Evolutionary conservation across 2,888 invertebrate species (phyloP), one percentile per base, ranked within the genome.

Genomic region (Melitaea athalia): DNA sequence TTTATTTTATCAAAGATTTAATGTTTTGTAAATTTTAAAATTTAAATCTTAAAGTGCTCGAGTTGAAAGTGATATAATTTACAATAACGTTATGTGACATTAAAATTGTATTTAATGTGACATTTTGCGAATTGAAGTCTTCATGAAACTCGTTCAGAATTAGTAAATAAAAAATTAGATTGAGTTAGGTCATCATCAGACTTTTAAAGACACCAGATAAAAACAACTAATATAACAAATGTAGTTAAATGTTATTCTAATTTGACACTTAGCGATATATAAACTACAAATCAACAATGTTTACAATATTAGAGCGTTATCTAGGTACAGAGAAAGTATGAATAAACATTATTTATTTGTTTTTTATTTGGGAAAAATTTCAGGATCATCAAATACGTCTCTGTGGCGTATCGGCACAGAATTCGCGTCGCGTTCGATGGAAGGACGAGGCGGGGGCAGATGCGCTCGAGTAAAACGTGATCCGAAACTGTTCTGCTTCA

Each of bases 371-470:
- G 24, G 24, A 24, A 24, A 24, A 3, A 24, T 38, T 59, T 15
- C 33, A 33, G 15, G 6, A 55, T n/a, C 7, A 1, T 59, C 2
- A 7, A 87, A 71, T 86, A 63, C 88, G 76, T 71, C 81, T 74
- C 87, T 87, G 86, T 69, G 8, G 49, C 47, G 66, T 70, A 64
- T 73, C 71, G 74, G 73, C 76, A 73, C 77, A 76, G 75, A 84
- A 89, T 85, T 87, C 87, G 75, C 81, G 67, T 49, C 78, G 80
- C 87, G 88, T 86, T 65, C 78, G 75, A 71, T 71, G 84, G 86
- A 90, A 89, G 91, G 89, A 85, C 88, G 86, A 78, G 82, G 82
- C 81, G 84, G 81, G 84, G 85, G 82, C 87, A 90, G 89, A 89
- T 86, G 88, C 86, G 86, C 85, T 82, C 81, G 82, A 85, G 84